Base-by-base conservation (phyloP, 2,113 vertebrate genomes). In the Zosterops borbonicus region DNA sequence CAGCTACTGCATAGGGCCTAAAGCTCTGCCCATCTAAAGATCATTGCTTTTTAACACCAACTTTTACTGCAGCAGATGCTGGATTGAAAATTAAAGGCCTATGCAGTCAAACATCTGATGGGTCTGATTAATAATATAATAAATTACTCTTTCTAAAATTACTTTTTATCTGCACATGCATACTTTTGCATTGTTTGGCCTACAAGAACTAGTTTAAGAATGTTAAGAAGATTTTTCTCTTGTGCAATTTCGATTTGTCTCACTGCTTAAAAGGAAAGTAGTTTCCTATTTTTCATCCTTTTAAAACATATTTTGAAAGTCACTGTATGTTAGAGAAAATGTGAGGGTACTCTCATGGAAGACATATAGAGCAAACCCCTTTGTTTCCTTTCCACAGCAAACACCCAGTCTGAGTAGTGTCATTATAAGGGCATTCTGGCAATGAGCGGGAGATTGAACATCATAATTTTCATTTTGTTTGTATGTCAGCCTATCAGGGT, bases 381-480 rank as follows among this genome's bases (percentile, higher is more conserved):
- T 60, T 69, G 27, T 60, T 68, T 87, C 31, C 33, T 90, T 93
- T 83, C 42, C 22, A 11, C 27, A 83, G 41, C 68, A 90, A 86
- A 71, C 24, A 55, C 23, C 79, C 35, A 52, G 27, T 74, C 15
- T 88, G 52, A 75, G 44, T 52, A 58, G 27, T 77, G 47, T 76
- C 70, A 83, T 71, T 94, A 19, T 89, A 85, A 81, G 70, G 81
- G 16, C 55, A 89, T 82, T 88, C 62, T 67, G n/a, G 42, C 78
- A 89, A 58, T 77, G 16, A 68, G 35, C 1, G 0, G 56, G 56
- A 94, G 46, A 87, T 60, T 78, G 71, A 94, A 42, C 53, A 74
- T 85, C 46, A 19, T 50, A 41, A 89, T 76, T 88, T 94, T 80
- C 18, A 52, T 52, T 90, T 92, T 92, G 73, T 75, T 83, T 93